Conservation (phyloP, 2,113 vertebrate species). For the Chelonoidis abingdonii region DNA sequence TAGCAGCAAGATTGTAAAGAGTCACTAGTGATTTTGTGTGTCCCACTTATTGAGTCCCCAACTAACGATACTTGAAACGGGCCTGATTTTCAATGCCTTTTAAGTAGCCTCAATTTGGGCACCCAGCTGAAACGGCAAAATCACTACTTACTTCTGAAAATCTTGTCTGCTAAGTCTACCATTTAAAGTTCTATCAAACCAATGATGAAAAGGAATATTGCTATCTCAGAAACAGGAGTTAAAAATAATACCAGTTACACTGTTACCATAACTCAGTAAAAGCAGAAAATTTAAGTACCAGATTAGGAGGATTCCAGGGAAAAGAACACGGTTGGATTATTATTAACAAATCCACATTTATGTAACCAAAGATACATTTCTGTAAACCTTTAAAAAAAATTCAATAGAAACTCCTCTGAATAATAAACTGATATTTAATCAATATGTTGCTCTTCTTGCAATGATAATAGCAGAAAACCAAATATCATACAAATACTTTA, state of each 20-base stretch:
- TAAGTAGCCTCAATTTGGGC: neutral
- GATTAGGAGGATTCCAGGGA: neutral
- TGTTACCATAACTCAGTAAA: neutral
- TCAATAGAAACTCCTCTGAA: neutral
- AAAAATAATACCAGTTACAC: neutral
- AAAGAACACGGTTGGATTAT: neutral
- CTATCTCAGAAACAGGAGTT: neutral
- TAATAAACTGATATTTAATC: neutral
- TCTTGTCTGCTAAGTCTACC: neutral
- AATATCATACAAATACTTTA: neutral
- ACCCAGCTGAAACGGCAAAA: neutral
- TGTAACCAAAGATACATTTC: neutral
- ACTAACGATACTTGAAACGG: neutral
- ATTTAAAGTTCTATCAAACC: neutral
- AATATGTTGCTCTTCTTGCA: neutral
- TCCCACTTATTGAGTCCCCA: neutral
- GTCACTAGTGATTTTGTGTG: neutral
- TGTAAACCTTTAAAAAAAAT: neutral
- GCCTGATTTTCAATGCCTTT: neutral
- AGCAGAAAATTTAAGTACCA: neutral
- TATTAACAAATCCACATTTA: neutral
- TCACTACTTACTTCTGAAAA: neutral
- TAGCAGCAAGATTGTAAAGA: neutral
- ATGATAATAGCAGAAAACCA: neutral
- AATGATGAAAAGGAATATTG: neutral